Evolutionary conservation across 2,113 vertebrate species (phyloP), one percentile per base, ranked within the genome.

Genomic region (Burhinus oedicnemus): DNA sequence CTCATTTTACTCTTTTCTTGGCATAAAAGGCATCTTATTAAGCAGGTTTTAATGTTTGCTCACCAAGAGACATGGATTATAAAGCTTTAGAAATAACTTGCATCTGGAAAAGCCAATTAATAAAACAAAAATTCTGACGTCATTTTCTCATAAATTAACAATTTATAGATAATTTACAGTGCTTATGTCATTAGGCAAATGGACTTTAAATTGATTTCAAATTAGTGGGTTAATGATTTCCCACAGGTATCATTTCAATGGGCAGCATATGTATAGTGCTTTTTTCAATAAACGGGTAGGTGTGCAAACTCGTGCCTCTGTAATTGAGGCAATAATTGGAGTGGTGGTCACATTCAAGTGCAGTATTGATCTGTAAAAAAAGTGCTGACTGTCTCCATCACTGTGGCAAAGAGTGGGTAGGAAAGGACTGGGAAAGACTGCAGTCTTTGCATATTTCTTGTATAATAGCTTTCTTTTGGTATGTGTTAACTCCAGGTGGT

Each of bases 121-220:
- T 92, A 91, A 96, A 97, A 70, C 60, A 93, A 89, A 97, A 97
- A 92, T 96, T 95, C 86, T 95, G 80, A 95, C 95, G 93, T 96
- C 93, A 96, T 66, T 80, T 89, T 97, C 97, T 89, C 93, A 90
- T 97, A 96, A 98, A 97, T 97, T 95, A 98, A 95, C 96, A 97
- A 96, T 94, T 96, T 97, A 94, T 94, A 97, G 96, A 94, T 97
- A 97, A 98, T 94, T 97, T 94, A 93, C 95, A 80, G 87, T 68
- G 95, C 83, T 97, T 89, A 45, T 97, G 91, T 96, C 97, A 98
- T 98, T 98, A 98, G 95, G 97, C 97, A 98, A 98, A 98, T 98
- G 97, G 89, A 91, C 96, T 98, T 98, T 96, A 98, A 98, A 98
- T 98, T 98, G 95, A 98, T 98, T 98, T 98, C 96, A 76, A 97